Evolutionary conservation across 1,140 invertebrate genomes (phyloP).

Genomic region (Heliconius hermathena): DNA sequence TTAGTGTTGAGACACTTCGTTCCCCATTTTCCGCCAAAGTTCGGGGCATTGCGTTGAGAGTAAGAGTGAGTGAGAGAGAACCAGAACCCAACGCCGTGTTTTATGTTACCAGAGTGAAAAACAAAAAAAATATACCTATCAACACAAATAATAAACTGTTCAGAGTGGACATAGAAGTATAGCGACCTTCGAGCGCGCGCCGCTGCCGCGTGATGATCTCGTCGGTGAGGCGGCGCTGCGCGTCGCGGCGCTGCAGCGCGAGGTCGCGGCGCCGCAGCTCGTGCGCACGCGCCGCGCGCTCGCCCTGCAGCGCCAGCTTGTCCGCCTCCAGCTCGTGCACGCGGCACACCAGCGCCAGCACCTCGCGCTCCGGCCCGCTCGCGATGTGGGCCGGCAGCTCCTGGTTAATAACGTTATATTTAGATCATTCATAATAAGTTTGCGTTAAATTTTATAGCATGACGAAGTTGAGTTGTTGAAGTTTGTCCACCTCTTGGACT

Average conservation of each 20-base stretch:
- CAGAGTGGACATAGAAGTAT: too few species aligned
- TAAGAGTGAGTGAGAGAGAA: too few species aligned
- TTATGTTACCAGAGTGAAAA: too few species aligned
- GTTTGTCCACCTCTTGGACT: too few species aligned
- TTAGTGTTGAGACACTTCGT: too few species aligned
- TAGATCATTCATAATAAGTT: too few species aligned
- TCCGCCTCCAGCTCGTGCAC: conserved; percentile 96
- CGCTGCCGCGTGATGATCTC: conserved; percentile 95
- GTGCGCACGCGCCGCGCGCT: conserved; percentile 91
- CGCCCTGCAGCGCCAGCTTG: conserved; percentile 94
- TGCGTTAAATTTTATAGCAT: too few species aligned
- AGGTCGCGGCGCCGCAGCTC: conserved; percentile 92
- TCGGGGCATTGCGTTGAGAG: too few species aligned
- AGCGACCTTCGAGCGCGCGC: conserved; percentile 92
- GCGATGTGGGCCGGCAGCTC: conserved; percentile 91
- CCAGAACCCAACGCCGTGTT: too few species aligned
- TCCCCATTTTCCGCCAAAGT: too few species aligned
- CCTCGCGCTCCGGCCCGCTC: conserved; percentile 93
- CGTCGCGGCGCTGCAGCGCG: conserved; percentile 90
- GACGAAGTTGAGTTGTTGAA: neutral
- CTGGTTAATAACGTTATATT: conserved; percentile 69
- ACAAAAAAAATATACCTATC: too few species aligned
- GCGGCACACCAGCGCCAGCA: conserved; percentile 91
- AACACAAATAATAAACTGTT: too few species aligned
- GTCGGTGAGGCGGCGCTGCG: conserved; percentile 93